Conservation (phyloP, 2,888 invertebrate species). For the Enchytraeus crypticus region DNA sequence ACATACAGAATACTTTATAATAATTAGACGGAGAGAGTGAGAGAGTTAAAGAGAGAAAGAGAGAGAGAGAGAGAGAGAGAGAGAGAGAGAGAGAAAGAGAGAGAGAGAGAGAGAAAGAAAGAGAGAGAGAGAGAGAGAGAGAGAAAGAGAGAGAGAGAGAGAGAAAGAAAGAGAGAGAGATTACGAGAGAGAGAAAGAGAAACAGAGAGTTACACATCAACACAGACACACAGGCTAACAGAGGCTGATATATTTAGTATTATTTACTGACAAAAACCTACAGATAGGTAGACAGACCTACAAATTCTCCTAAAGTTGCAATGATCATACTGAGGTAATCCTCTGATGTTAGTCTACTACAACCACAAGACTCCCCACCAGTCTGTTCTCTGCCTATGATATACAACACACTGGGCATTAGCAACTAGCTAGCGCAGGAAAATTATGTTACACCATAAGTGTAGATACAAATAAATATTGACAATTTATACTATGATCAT, state of each 20-base stretch:
- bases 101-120: neutral
- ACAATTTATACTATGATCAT: no score
- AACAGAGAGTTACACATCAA: no score
- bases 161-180: neutral
- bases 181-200: neutral
- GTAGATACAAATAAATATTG: no score
- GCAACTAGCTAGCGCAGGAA: no score
- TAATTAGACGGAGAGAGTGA: neutral
- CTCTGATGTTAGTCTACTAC: conserved; percentile 21
- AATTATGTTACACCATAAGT: no score
- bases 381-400: neutral
- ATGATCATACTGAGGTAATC: conserved; percentile 44
- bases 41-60: no score
- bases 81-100: neutral
- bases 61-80: neutral
- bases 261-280: no score
- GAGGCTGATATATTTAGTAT: no score
- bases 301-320: conserved; percentile 45
- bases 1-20: no score
- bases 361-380: conserved; percentile 7
- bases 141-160: neutral
- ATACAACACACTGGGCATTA: no score
- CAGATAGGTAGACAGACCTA: conserved; percentile 33
- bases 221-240: no score
- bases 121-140: neutral